A percentile compares a stretch with the other conserved stretches of the same genome.
Conservation (phyloP, 2,113 vertebrate genomes). For the Indicator maculatus region DNA sequence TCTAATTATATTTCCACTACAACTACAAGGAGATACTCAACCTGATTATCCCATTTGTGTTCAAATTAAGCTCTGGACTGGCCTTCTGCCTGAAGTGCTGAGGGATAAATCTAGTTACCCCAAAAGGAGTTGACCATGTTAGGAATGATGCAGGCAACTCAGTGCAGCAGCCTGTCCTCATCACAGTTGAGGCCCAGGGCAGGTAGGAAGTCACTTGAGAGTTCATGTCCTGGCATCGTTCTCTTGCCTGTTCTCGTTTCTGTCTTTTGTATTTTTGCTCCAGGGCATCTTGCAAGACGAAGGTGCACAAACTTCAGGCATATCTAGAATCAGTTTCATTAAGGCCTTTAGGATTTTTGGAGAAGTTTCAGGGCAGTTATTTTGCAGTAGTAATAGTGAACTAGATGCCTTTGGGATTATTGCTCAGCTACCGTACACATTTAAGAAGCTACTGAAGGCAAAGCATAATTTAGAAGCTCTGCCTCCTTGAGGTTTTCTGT, state of each 20-base stretch:
- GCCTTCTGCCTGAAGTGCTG: not conserved
- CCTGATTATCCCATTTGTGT: not conserved
- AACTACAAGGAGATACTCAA: not conserved
- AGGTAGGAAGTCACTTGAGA: not conserved
- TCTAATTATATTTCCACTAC: not conserved
- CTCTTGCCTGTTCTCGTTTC: not conserved
- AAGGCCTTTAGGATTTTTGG: not conserved
- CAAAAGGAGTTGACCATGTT: not conserved
- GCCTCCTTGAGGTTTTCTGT: not conserved
- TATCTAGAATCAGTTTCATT: not conserved
- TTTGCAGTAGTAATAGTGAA: not conserved
- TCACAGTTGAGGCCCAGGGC: not conserved
- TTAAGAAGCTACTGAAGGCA: not conserved
- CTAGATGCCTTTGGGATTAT: not conserved
- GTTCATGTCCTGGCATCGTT: not conserved
- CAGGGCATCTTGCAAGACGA: not conserved
- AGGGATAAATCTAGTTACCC: not conserved
- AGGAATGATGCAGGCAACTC: not conserved
- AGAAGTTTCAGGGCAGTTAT: not conserved
- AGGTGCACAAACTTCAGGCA: not conserved
- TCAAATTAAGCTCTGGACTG: not conserved
- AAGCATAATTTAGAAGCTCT: not conserved
- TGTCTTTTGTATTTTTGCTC: not conserved
- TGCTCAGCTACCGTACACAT: not conserved
- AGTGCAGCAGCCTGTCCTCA: not conserved